Evolutionary conservation across 2,797 vertebrate species (phyloP).

Genomic region (Coregonus sp.): DNA sequence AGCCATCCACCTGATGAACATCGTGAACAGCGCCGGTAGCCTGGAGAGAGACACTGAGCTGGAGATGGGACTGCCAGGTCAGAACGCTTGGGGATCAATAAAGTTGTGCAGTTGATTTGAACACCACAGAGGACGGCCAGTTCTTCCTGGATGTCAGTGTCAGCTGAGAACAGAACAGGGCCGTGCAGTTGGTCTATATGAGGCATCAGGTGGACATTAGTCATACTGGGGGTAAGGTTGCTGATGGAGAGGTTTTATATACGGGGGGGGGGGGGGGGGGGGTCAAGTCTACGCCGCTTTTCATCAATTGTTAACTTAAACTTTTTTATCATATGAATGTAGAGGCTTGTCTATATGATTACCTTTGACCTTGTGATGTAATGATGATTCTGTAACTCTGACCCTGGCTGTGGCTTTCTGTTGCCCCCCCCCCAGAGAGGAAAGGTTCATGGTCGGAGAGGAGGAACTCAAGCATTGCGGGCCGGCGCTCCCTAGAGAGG

Average conservation of each 20-base stretch:
- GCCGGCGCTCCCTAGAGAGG: constrained; percentile 92
- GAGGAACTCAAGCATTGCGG: constrained; percentile 95
- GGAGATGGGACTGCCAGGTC: constrained; percentile 94
- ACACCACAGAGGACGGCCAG: background rate
- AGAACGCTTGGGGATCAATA: constrained; percentile 31
- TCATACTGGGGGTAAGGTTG: too few relatives aligned
- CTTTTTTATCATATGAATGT: background rate
- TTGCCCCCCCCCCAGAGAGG: constrained; percentile 76
- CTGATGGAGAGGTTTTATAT: too few relatives aligned
- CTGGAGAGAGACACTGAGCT: constrained; percentile 96
- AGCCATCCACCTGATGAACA: constrained; percentile 98
- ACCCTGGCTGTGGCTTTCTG: background rate
- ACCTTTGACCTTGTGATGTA: constrained; percentile 4
- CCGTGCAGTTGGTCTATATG: too few relatives aligned
- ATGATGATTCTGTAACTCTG: constrained; percentile 26
- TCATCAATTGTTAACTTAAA: too few relatives aligned
- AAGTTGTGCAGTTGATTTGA: background rate
- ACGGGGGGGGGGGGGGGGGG: too few relatives aligned
- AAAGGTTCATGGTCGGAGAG: constrained; percentile 98
- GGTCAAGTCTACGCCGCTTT: background rate
- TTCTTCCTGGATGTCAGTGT: background rate
- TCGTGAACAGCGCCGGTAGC: constrained; percentile 97
- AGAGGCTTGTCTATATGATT: constrained; percentile 37
- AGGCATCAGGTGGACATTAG: too few relatives aligned
- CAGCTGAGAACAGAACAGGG: too few relatives aligned